Evolutionary conservation across 2,797 vertebrate species (phyloP).

Genomic region (Novumbra hubbsi): DNA sequence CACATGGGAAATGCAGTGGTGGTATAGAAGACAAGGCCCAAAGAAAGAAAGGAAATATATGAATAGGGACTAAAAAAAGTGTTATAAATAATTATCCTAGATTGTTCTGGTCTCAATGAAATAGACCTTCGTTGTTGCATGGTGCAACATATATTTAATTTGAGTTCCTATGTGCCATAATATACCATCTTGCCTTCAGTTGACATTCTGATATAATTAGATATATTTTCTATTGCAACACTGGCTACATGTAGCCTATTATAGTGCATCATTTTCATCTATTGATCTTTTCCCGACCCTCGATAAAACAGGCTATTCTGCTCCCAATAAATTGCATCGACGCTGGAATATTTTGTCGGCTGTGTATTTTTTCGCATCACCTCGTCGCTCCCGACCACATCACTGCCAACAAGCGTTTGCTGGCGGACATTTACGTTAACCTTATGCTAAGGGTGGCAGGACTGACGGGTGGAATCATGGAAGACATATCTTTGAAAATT

Average conservation of each 20-base stretch:
- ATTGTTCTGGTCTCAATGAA: no score
- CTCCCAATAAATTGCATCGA: neutral
- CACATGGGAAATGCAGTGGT: no score
- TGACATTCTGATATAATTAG: neutral
- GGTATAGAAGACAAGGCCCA: no score
- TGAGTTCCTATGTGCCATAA: neutral
- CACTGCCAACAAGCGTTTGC: constrained; percentile 61
- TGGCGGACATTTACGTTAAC: constrained; percentile 70
- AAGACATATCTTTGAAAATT: constrained; percentile 54
- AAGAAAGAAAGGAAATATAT: no score
- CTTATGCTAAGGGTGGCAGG: constrained; percentile 64
- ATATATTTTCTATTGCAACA: neutral
- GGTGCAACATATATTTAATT: neutral
- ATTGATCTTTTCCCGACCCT: neutral
- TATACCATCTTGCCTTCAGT: neutral
- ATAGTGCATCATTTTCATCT: neutral
- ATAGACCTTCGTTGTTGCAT: neutral
- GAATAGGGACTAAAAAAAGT: no score
- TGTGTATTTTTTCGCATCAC: constrained; percentile 19
- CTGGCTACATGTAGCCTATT: neutral
- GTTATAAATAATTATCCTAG: no score
- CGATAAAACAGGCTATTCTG: neutral
- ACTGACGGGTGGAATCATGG: constrained; percentile 69
- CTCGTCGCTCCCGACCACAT: constrained; percentile 34
- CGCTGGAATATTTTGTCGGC: neutral